phyloP scores from a whole-genome alignment of 2,797 vertebrate species.

The Adrianichthys oophorus region DNA sequence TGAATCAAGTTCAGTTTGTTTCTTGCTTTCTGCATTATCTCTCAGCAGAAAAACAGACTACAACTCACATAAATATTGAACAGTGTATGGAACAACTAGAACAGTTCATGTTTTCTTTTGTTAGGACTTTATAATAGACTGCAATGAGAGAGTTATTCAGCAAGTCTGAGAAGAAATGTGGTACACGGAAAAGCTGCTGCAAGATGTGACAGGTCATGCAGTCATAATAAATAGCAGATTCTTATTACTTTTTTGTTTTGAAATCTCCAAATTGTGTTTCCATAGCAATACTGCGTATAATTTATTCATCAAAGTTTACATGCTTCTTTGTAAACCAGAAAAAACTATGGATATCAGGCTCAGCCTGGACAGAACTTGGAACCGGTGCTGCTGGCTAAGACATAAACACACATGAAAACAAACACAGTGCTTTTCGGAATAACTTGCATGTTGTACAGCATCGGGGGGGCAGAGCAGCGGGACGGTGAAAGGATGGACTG shows the following conservation, averaged over 20 bases:
- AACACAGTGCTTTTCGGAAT: constrained; percentile 11
- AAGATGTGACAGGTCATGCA: constrained; percentile 10
- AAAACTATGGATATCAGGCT: constrained; percentile 39
- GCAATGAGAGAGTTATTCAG: too few relatives aligned
- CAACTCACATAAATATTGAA: too few relatives aligned
- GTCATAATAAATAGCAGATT: constrained; percentile 30
- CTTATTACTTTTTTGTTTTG: constrained; percentile 33
- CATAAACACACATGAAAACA: constrained; percentile 16
- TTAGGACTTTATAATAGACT: too few relatives aligned
- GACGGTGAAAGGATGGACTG: constrained; percentile 38
- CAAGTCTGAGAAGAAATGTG: too few relatives aligned
- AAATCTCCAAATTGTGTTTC: constrained; percentile 49
- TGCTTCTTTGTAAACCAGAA: constrained; percentile 41
- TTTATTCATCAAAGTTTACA: constrained; percentile 42
- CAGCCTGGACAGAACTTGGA: constrained; percentile 31
- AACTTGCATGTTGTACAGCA: constrained; percentile 25
- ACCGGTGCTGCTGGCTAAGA: constrained; percentile 1
- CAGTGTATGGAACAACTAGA: too few relatives aligned
- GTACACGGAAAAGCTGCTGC: background rate
- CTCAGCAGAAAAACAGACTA: too few relatives aligned
- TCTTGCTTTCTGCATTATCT: too few relatives aligned
- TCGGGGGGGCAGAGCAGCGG: constrained; percentile 5
- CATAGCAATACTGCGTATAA: constrained; percentile 49
- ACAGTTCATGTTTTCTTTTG: too few relatives aligned
- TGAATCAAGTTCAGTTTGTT: too few relatives aligned